These are phyloP conservation scores for Anguilla anguilla DNA, from an alignment of 2,797 vertebrate genomes.

Conservation along the genomic window DNA sequence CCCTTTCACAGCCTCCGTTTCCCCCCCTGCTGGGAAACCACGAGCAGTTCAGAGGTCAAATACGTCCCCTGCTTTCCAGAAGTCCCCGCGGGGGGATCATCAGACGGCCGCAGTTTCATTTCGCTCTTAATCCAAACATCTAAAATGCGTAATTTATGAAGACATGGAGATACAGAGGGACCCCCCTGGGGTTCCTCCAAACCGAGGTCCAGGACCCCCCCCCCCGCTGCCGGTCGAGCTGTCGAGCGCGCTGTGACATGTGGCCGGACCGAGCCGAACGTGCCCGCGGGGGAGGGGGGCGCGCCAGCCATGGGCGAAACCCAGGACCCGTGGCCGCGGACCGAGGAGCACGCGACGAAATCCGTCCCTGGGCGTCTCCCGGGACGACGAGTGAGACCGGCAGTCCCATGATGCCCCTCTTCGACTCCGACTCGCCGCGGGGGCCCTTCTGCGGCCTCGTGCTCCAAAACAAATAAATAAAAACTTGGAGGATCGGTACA, in stretches of 20 bases:
- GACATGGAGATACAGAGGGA: neutral
- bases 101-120: neutral
- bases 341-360: neutral
- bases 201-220: neutral
- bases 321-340: neutral
- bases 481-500: conserved; percentile 25
- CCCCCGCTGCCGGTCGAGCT: neutral
- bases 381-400: neutral
- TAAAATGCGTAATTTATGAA: neutral
- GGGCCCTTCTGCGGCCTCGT: neutral
- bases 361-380: neutral
- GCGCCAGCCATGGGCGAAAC: neutral
- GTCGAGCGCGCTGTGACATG: neutral
- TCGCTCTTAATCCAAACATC: neutral
- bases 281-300: neutral
- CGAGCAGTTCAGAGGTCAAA: neutral
- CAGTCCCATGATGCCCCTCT: neutral
- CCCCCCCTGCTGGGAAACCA: too few species aligned
- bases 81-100: neutral
- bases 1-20: neutral
- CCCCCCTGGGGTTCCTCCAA: neutral
- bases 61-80: neutral
- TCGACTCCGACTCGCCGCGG: neutral
- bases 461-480: conserved; percentile 38
- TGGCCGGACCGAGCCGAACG: neutral